A percentile compares a stretch with the other conserved stretches of the same genome.
Evolutionary conservation across 2,888 invertebrate species (phyloP).

Genomic region (Leptura quadrifasciata): DNA sequence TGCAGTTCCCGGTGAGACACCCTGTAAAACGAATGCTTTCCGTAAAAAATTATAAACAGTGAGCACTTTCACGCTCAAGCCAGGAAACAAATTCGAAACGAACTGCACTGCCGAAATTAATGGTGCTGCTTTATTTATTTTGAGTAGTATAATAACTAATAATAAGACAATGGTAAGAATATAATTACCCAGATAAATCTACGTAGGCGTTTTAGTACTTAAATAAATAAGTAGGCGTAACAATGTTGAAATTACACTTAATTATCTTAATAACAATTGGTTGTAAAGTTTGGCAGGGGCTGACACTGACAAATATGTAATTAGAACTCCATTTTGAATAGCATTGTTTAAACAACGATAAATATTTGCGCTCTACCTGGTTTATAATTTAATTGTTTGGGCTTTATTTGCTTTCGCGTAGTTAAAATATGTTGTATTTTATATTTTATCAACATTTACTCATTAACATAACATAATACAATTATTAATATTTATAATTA

Average conservation of each 20-base stretch:
- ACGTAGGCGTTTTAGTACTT: slow-evolving; percentile 53
- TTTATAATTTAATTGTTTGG: slow-evolving; percentile 58
- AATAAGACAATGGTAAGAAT: slow-evolving; percentile 50
- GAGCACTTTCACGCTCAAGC: too few relatives aligned
- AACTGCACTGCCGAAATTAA: slow-evolving; percentile 3
- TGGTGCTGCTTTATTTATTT: slow-evolving; percentile 15
- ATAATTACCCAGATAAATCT: slow-evolving; percentile 44
- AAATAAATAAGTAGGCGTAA: slow-evolving; percentile 54
- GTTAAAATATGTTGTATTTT: slow-evolving; percentile 52
- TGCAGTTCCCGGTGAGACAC: too few relatives aligned
- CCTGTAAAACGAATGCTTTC: too few relatives aligned
- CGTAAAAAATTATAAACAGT: too few relatives aligned
- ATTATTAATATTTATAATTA: slow-evolving; percentile 52
- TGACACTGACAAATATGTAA: slow-evolving; percentile 61
- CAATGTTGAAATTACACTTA: slow-evolving; percentile 50
- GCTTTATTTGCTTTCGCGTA: slow-evolving; percentile 52
- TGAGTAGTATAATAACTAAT: slow-evolving; percentile 36
- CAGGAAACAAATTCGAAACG: neutral
- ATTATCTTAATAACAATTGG: slow-evolving; percentile 58
- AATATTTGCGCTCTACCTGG: slow-evolving; percentile 58
- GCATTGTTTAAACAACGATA: slow-evolving; percentile 51
- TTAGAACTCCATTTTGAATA: slow-evolving; percentile 61
- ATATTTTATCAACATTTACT: slow-evolving; percentile 55
- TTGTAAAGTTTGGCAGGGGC: slow-evolving; percentile 57
- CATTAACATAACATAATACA: slow-evolving; percentile 49